These are phyloP conservation scores for Oxyruncus cristatus DNA, from an alignment of 2,113 vertebrate genomes.

Conservation along the genomic window DNA sequence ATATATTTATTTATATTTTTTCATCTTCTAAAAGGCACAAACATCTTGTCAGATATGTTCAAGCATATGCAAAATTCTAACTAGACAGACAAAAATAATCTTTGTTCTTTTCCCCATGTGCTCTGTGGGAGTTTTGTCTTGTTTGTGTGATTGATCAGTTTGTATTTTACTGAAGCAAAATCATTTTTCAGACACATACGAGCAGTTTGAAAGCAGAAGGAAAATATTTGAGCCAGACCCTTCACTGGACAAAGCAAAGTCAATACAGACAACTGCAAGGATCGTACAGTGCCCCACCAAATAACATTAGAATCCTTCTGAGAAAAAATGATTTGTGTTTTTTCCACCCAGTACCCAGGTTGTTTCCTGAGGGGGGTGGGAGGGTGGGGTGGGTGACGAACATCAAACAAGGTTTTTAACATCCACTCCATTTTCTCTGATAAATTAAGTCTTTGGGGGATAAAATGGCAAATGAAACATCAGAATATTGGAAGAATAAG, in stretches of 20 bases:
- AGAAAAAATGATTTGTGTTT: background rate
- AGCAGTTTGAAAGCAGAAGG: background rate
- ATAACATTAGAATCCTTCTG: background rate
- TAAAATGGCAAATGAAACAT: background rate
- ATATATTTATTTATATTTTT: background rate
- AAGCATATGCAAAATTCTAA: constrained; percentile 69
- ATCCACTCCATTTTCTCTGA: background rate
- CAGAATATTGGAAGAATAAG: background rate
- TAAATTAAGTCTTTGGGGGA: background rate
- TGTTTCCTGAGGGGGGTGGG: background rate
- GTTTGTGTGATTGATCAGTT: constrained; percentile 69
- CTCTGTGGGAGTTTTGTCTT: constrained; percentile 68
- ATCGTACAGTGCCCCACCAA: background rate
- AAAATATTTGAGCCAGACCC: background rate
- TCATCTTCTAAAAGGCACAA: constrained; percentile 53
- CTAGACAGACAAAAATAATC: constrained; percentile 69
- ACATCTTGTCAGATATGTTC: constrained; percentile 67
- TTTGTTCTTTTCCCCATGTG: constrained; percentile 61
- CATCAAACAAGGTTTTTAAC: background rate
- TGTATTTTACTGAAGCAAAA: constrained; percentile 55
- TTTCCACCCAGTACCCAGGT: background rate
- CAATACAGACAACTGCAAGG: background rate
- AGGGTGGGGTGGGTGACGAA: background rate
- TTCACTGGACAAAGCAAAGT: background rate
- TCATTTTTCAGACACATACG: constrained; percentile 31